Evolutionary conservation across 2,797 vertebrate genomes (phyloP), one percentile per base, ranked within the genome.

Genomic region (Pseudomugil gertrudae): DNA sequence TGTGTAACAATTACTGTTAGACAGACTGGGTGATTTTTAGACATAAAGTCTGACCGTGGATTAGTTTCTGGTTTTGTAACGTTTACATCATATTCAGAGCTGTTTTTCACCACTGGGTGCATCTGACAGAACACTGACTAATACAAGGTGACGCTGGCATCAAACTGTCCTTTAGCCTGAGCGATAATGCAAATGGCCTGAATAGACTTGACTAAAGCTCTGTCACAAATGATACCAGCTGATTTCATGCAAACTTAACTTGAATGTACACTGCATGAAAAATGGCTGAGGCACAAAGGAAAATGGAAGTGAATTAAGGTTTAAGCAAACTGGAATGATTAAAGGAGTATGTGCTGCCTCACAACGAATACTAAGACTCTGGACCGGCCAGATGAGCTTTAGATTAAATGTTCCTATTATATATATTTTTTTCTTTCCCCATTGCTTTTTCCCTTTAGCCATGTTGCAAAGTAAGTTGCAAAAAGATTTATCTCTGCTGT

Each of bases 101-200:
- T 2, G 19, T 57, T 11, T 40, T 70, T 74, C 40, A 66, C 24
- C 38, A 65, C 11, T 43, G 15, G 48, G 7, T 60, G 24, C 38
- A 64, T 80, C 33, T 74, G 52, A 67, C 40, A 52, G 58, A 54
- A 51, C 27, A 45, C 63, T 29, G 47, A 47, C 56, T 68, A 64
- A 72, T 58, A 26, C 13, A 9, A 45, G 50, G 60, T 57, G 24
- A 76, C 53, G 45, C 15, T 48, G 64, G 54, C 36, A 45, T 70
- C 59, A 66, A 73, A 68, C 38, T 36, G 56, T 60, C 24, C 45
- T 48, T 69, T 1, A 24, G 14, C 36, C 30, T 62, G 48, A 63
- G n/a, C 64, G 57, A 48, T 33, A 48, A 81, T 59, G 69, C 14
- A 83, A 80, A 80, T 60, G 23, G 43, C 67, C 5, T 50, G 26